Evolutionary conservation across 2,113 vertebrate species (phyloP).

Genomic region (Oncorhynchus clarkii): DNA sequence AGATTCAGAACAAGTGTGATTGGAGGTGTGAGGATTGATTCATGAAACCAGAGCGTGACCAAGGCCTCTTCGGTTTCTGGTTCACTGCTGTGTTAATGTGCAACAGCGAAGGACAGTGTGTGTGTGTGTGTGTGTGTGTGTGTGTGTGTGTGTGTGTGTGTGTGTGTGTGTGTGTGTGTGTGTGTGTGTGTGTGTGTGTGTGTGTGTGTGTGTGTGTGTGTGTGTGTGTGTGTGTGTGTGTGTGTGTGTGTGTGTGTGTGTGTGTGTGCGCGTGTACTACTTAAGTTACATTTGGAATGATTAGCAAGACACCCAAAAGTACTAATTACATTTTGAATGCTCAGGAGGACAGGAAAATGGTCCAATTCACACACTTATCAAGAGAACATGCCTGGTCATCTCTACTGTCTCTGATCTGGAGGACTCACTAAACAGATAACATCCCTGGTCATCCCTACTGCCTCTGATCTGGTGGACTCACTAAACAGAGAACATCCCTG

Average conservation of each 20-base stretch:
- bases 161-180: conserved; percentile 41
- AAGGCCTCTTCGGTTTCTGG: neutral
- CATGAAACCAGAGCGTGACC: conserved; percentile 1
- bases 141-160: conserved; percentile 36
- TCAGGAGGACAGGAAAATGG: too few species aligned
- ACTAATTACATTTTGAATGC: too few species aligned
- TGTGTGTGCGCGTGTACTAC: conserved; percentile 32
- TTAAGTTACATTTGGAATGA: too few species aligned
- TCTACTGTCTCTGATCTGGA: too few species aligned
- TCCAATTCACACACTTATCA: too few species aligned
- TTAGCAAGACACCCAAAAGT: too few species aligned
- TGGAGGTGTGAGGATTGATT: conserved; percentile 2
- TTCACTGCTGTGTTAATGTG: neutral
- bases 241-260: conserved; percentile 35
- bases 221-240: conserved; percentile 39
- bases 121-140: conserved; percentile 47
- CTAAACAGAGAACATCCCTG: too few species aligned
- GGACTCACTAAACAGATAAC: too few species aligned
- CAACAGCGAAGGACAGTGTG: neutral
- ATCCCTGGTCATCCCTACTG: too few species aligned
- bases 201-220: conserved; percentile 46
- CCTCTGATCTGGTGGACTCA: too few species aligned
- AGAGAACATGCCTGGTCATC: too few species aligned
- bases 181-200: conserved; percentile 36
- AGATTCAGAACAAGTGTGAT: conserved; percentile 38